Evolutionary conservation across 2,113 vertebrate genomes (phyloP), one percentile per base, ranked within the genome.

Genomic region (Coptodon rendalli): DNA sequence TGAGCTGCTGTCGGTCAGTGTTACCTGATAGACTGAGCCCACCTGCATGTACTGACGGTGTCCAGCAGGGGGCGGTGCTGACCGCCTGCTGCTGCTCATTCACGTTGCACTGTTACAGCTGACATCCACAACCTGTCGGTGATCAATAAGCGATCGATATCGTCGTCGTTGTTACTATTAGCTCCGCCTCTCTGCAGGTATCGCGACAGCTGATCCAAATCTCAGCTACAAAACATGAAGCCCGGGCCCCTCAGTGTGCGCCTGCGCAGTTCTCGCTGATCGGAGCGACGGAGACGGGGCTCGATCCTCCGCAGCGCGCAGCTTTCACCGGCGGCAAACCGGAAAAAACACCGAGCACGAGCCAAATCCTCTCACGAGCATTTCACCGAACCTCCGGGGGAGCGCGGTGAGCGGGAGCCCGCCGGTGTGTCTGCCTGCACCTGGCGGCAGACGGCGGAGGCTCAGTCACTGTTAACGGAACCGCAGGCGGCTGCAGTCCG

Each of bases 231-330:
- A n/a, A 84, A 56, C 22, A 80, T 22, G 54, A 80, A 82, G 40
- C 40, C 68, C 22, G 13, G 22, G 22, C 22, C 40, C 68, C 40
- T 48, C 40, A 29, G 22, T 45, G 4, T 29, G 93, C 92, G 94
- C 92, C 1, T 94, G 95, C 93, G 92, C 90, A 85, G 24, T 92
- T 61, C 22, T 11, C 4, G 14, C 27, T 24, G 11, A 48, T 17
- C 78, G 1, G 80, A 80, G 63, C 79, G 19, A 52, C 34, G 7
- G 83, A 80, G 81, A 86, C 54, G 40, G 31, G 24, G 78, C 66
- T 83, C 13, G 22, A 89, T 40, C 24, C 17, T 87, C 66, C 17
- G 66, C 80, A 80, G 14, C 9, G 66, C 54, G 9, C 83, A 36
- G 16, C 27, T 29, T 24, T 19, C 24, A 57, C 27, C 50, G 36